Evolutionary conservation across 2,797 vertebrate species (phyloP).

Genomic region (Rhinophrynus dorsalis): DNA sequence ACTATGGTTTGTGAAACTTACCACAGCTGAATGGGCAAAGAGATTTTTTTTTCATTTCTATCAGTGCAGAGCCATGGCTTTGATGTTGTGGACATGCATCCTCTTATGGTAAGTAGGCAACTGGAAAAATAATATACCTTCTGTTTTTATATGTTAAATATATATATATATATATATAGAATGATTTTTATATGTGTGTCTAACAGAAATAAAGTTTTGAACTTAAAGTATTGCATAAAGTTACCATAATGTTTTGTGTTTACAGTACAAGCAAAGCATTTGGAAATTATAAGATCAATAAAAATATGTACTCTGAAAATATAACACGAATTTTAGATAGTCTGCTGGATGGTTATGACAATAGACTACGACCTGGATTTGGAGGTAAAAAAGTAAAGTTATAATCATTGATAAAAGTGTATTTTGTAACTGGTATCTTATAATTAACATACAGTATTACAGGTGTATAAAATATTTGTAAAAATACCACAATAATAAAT

Average conservation of each 20-base stretch:
- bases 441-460: neutral
- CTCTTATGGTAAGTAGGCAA: constrained; percentile 77
- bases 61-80: constrained; percentile 73
- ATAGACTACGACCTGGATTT: constrained; percentile 95
- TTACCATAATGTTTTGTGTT: no score
- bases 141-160: no score
- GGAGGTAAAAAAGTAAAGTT: constrained; percentile 87
- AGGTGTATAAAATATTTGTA: no score
- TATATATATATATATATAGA: no score
- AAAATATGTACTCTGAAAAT: constrained; percentile 92
- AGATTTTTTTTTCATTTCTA: constrained; percentile 57
- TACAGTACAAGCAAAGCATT: constrained; percentile 71
- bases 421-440: neutral
- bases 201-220: no score
- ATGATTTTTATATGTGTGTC: no score
- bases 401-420: neutral
- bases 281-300: constrained; percentile 72
- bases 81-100: constrained; percentile 78
- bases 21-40: constrained; percentile 70
- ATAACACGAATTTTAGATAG: constrained; percentile 94
- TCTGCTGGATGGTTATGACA: constrained; percentile 97
- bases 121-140: neutral
- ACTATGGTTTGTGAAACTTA: constrained; percentile 66
- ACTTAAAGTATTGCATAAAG: neutral
- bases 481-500: no score